Percentiles rank a stretch among this genome's conserved stretches.
phyloP scores from a whole-genome alignment of 1,140 invertebrate genomes.

The Drosophila pseudoobscura region DNA sequence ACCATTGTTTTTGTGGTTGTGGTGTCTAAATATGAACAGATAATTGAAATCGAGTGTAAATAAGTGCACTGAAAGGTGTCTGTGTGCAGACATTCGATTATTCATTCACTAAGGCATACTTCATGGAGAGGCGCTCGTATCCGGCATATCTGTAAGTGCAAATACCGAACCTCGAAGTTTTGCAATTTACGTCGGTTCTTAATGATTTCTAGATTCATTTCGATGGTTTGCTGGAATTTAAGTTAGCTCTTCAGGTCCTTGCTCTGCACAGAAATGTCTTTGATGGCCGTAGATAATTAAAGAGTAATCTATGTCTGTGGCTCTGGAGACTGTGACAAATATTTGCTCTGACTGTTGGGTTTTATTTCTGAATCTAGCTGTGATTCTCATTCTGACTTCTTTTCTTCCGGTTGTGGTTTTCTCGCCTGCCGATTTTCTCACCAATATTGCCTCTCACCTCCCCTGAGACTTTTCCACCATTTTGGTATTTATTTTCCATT shows the following conservation, averaged over 20 bases:
- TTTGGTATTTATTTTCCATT: too few relatives aligned
- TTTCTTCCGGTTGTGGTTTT: too few relatives aligned
- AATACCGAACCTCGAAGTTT: conserved; percentile 24
- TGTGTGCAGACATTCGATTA: not conserved
- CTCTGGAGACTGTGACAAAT: not conserved
- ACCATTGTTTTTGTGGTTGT: conserved; percentile 28
- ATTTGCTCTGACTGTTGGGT: not conserved
- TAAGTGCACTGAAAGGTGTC: conserved; percentile 43
- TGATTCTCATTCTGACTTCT: not conserved
- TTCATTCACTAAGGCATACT: too few relatives aligned
- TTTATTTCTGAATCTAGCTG: not conserved
- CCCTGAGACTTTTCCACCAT: too few relatives aligned
- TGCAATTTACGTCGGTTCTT: conserved; percentile 17
- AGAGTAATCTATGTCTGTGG: not conserved
- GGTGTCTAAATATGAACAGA: conserved; percentile 64
- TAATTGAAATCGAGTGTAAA: conserved; percentile 74
- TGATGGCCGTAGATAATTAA: conserved; percentile 28
- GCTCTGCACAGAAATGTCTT: not conserved
- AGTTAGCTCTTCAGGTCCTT: too few relatives aligned
- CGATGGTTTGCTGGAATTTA: conserved; percentile 1
- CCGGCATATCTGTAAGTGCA: not conserved
- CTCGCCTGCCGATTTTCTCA: too few relatives aligned
- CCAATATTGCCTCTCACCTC: too few relatives aligned
- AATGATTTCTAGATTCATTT: conserved; percentile 25
- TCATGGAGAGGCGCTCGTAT: too few relatives aligned